Evolutionary conservation across 2,113 vertebrate species (phyloP).

Genomic region (Cheilinus undulatus): DNA sequence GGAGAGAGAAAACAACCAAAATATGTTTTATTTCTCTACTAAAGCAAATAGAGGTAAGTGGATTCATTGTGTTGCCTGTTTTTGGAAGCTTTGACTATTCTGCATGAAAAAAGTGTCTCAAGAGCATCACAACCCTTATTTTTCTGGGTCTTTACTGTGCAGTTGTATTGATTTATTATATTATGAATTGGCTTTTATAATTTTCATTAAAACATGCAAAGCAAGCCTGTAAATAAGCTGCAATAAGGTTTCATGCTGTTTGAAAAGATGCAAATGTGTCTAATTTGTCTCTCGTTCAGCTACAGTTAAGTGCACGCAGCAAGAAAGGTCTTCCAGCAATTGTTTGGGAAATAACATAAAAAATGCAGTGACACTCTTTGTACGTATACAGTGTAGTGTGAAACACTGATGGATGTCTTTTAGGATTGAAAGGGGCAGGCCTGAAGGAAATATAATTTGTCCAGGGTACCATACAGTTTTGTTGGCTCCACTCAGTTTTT

Average conservation of each 20-base stretch:
- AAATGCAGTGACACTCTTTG: slow-evolving; percentile 1
- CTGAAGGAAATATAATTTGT: slow-evolving; percentile 59
- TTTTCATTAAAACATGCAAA: no score
- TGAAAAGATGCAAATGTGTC: neutral
- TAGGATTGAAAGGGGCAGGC: slow-evolving; percentile 38
- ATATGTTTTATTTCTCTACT: slow-evolving; percentile 22
- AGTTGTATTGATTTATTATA: slow-evolving; percentile 17
- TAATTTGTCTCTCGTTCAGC: slow-evolving; percentile 11
- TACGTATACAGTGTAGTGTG: slow-evolving; percentile 8
- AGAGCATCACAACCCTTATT: slow-evolving; percentile 9
- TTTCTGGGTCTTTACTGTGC: slow-evolving; percentile 20
- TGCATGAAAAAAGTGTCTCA: slow-evolving; percentile 7
- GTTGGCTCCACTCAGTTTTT: slow-evolving; percentile 64
- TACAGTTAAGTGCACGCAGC: neutral
- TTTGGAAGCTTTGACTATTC: slow-evolving; percentile 14
- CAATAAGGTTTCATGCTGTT: neutral
- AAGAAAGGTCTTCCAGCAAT: neutral
- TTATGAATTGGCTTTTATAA: slow-evolving; percentile 5
- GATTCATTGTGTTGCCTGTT: slow-evolving; percentile 24
- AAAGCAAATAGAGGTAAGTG: slow-evolving; percentile 24
- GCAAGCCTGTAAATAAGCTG: slow-evolving; percentile 44
- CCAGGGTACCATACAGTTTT: slow-evolving; percentile 45
- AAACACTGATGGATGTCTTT: slow-evolving; percentile 62
- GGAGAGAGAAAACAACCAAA: slow-evolving; percentile 24
- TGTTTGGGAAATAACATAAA: slow-evolving; percentile 4